Evolutionary conservation across 1,140 invertebrate species (phyloP).

Genomic region (Archegozetes longisetosus): DNA sequence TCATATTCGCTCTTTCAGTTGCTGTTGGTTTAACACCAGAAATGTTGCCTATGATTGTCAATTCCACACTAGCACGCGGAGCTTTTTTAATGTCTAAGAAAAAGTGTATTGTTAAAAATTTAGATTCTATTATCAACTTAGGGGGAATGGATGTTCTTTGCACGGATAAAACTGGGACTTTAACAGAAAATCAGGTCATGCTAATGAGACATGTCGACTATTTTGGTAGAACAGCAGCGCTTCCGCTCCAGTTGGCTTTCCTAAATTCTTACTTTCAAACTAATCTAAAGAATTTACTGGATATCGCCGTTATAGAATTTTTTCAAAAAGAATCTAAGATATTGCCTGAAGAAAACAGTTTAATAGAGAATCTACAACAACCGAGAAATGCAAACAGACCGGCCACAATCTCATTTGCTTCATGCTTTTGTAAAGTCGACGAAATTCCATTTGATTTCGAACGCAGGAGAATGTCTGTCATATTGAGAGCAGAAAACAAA

Average conservation of each 20-base stretch:
- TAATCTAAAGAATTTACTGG: neutral
- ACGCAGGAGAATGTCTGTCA: too few species aligned
- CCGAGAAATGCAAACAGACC: too few species aligned
- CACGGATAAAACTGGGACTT: neutral
- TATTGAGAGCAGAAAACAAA: too few species aligned
- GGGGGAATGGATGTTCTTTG: neutral
- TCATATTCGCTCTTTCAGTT: neutral
- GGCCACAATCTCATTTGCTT: too few species aligned
- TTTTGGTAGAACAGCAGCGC: neutral
- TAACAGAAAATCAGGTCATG: neutral
- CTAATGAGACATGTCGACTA: neutral
- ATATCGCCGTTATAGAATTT: too few species aligned
- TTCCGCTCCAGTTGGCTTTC: neutral
- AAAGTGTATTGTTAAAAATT: neutral
- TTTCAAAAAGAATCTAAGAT: too few species aligned
- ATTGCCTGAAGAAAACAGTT: too few species aligned
- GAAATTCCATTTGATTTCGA: too few species aligned
- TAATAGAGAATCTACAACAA: too few species aligned
- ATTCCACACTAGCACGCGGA: neutral
- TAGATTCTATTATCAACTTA: neutral
- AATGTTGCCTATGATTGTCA: neutral
- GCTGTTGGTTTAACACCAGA: neutral
- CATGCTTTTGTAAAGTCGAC: too few species aligned
- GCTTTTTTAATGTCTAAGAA: neutral
- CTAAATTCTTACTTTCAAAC: neutral